These are phyloP conservation scores for Mastomys natalensis DNA, from an alignment of 2,113 vertebrate species.

Conservation along the genomic window DNA sequence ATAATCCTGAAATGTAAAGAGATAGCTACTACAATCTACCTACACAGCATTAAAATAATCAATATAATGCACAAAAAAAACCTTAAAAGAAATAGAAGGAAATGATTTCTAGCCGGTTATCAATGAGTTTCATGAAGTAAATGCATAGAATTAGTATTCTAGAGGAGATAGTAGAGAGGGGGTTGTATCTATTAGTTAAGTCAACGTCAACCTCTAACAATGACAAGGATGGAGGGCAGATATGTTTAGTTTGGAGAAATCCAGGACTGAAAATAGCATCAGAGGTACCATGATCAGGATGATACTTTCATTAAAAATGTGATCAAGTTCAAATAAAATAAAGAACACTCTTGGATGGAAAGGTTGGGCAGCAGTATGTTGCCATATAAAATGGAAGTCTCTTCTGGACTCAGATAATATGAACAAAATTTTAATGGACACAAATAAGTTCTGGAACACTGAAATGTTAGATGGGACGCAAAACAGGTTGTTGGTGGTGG, in stretches of 20 bases:
- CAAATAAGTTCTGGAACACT: not conserved
- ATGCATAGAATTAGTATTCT: not conserved
- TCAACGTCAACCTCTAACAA: slow-evolving; percentile 13
- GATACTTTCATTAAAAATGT: slow-evolving; percentile 1
- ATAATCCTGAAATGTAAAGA: slow-evolving; percentile 45
- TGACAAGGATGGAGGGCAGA: not conserved
- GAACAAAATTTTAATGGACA: slow-evolving; percentile 1
- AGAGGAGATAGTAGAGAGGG: not conserved
- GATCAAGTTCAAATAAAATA: slow-evolving; percentile 29
- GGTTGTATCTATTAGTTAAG: not conserved
- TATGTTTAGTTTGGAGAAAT: not conserved
- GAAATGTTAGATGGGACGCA: not conserved
- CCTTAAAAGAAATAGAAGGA: slow-evolving; percentile 17
- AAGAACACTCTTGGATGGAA: not conserved
- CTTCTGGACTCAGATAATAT: not conserved
- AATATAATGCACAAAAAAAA: not conserved
- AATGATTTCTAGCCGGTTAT: not conserved
- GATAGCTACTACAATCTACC: not conserved
- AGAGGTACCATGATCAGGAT: not conserved
- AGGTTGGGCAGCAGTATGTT: not conserved
- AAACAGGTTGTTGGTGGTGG: not conserved
- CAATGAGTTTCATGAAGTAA: not conserved
- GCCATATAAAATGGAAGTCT: slow-evolving; percentile 7
- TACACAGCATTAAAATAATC: not conserved
- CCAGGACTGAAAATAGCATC: not conserved